Evolutionary conservation across 92 coral and sea anemone genomes (phyloP).

Genomic region (Porites evermanni): DNA sequence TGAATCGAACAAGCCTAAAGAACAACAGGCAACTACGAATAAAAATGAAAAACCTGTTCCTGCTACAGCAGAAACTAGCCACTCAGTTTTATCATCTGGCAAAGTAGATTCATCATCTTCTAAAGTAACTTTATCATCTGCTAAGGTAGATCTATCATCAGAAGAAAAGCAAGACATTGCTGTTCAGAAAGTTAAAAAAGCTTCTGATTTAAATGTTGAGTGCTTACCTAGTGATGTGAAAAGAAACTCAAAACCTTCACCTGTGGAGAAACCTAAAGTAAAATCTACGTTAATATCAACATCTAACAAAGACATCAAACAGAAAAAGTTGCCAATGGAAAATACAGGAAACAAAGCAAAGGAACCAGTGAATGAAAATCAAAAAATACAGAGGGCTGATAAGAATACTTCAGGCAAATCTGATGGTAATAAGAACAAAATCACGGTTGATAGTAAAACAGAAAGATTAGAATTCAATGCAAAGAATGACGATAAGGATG

Average conservation of each 20-base stretch:
- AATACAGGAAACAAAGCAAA: neutral
- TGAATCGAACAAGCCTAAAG: neutral
- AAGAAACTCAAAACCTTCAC: neutral
- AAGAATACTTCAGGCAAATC: neutral
- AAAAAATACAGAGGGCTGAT: neutral
- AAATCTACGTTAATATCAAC: neutral
- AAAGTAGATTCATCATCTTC: neutral
- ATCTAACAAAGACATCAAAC: neutral
- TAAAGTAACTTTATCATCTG: neutral
- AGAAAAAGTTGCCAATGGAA: neutral
- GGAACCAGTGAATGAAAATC: neutral
- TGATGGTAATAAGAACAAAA: neutral
- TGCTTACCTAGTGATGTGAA: neutral
- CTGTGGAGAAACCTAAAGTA: slow-evolving; percentile 1
- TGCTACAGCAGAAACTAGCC: no score
- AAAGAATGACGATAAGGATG: neutral
- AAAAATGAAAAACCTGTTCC: neutral
- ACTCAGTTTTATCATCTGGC: neutral
- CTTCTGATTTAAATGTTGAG: neutral
- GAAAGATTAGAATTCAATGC: neutral
- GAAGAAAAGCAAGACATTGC: neutral
- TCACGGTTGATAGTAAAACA: neutral
- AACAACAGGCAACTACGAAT: neutral
- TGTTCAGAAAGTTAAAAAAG: neutral
- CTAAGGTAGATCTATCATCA: neutral